Evolutionary conservation across 2,888 invertebrate genomes (phyloP), one percentile per base, ranked within the genome.

Genomic region (Calliopum simillimum): DNA sequence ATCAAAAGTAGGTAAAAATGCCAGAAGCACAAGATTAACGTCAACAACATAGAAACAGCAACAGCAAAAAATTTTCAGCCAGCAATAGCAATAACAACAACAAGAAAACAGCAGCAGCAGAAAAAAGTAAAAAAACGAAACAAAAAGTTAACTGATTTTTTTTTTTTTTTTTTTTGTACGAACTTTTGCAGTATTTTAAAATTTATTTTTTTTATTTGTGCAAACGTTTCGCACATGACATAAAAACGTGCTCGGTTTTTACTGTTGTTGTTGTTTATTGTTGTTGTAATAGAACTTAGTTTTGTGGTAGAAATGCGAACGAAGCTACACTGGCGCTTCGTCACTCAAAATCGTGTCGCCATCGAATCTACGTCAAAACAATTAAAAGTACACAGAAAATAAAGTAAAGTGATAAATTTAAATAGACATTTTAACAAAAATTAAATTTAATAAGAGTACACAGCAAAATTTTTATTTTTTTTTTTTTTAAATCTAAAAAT

Each of bases 221-320:
- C 25, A n/a, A 46, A 12, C 46, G 49, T 56, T 70, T 70, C 43
- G 70, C 70, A 66, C 66, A 70, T 70, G 70, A 66, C 65, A 70
- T 59, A 70, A 70, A 70, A 70, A 70, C 70, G 70, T 70, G 70
- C 70, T 16, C 66, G 33, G 19, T 33, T 43, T 4, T 49, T 56
- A 14, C 56, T 69, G 62, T 23, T 43, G 62, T 33, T 51, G 16
- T 16, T 46, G 5, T n/a, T 41, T 62, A 14, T 53, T 51, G 49
- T 53, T 61, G 23, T 33, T 47, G n/a, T 12, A n/a, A 14, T 14
- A 3, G n/a, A 44, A n/a, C 16, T 56, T 6, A 1, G n/a, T 56
- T 23, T 46, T 46, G 47, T 49, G 13, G 13, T 59, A 21, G 19
- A 12, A 21, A 33, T 33, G 33, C 4, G 33, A 33, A 33, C 3